A percentile compares a stretch with the other conserved stretches of the same genome.
Conservation (phyloP, 1,140 invertebrate species). For the Chrysopa pallens region DNA sequence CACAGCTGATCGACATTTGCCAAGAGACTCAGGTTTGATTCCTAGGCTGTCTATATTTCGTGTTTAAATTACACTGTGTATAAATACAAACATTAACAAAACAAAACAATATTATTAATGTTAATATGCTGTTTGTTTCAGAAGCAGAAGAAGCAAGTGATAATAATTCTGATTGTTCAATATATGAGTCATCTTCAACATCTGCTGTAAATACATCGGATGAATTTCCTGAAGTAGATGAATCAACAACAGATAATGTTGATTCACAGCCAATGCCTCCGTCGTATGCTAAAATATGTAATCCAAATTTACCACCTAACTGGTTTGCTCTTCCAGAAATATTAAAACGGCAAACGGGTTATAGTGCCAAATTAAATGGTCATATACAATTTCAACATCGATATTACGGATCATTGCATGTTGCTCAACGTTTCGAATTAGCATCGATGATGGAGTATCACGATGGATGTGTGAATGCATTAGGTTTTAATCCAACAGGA, state of each 20-base stretch:
- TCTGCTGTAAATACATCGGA: too few species aligned
- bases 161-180: too few species aligned
- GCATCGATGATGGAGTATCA: conserved; percentile 63
- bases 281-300: background rate
- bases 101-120: too few species aligned
- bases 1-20: too few species aligned
- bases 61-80: too few species aligned
- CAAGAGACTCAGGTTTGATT: too few species aligned
- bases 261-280: background rate
- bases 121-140: too few species aligned
- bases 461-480: conserved; percentile 77
- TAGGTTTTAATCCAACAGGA: conserved; percentile 71
- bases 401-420: conserved; percentile 66
- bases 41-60: too few species aligned
- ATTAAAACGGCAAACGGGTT: conserved; percentile 37
- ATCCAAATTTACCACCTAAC: conserved; percentile 28
- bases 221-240: background rate
- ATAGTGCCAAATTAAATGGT: conserved; percentile 24
- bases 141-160: too few species aligned
- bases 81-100: too few species aligned
- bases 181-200: too few species aligned
- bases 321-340: conserved; percentile 44
- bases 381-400: conserved; percentile 42
- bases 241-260: background rate
- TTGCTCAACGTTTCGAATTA: conserved; percentile 64